A percentile compares a stretch with the other conserved stretches of the same genome.
Conservation (phyloP, 1,140 invertebrate genomes). For the Trachelipus rathkii region DNA sequence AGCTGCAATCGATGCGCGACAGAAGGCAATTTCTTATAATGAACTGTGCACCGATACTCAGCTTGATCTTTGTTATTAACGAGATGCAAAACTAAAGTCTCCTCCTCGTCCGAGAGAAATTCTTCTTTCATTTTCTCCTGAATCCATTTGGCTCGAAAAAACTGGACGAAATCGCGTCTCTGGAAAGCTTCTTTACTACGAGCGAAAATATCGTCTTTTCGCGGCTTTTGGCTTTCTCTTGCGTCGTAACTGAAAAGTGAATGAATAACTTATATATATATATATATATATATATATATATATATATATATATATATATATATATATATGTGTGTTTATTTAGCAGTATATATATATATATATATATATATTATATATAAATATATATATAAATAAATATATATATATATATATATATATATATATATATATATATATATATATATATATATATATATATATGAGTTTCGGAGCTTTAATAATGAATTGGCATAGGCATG, state of each 20-base stretch:
- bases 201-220: not conserved
- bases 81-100: not conserved
- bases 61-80: slow-evolving; percentile 11
- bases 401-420: too few species aligned
- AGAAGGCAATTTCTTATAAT: slow-evolving; percentile 23
- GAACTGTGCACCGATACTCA: slow-evolving; percentile 29
- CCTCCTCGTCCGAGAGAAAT: slow-evolving; percentile 22
- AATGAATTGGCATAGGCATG: too few species aligned
- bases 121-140: slow-evolving; percentile 5
- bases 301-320: too few species aligned
- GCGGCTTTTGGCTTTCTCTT: not conserved
- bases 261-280: not conserved
- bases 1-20: slow-evolving; percentile 18
- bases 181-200: not conserved
- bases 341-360: too few species aligned
- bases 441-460: too few species aligned
- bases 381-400: too few species aligned
- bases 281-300: too few species aligned
- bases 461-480: too few species aligned
- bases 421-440: too few species aligned
- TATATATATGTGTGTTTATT: too few species aligned
- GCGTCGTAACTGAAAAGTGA: not conserved
- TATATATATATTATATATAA: too few species aligned
- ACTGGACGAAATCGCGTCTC: not conserved
- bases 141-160: not conserved